Evolutionary conservation across 92 coral and sea anemone genomes (phyloP), one percentile per base, ranked within the genome.

Genomic region (Epizoanthus scotinus): DNA sequence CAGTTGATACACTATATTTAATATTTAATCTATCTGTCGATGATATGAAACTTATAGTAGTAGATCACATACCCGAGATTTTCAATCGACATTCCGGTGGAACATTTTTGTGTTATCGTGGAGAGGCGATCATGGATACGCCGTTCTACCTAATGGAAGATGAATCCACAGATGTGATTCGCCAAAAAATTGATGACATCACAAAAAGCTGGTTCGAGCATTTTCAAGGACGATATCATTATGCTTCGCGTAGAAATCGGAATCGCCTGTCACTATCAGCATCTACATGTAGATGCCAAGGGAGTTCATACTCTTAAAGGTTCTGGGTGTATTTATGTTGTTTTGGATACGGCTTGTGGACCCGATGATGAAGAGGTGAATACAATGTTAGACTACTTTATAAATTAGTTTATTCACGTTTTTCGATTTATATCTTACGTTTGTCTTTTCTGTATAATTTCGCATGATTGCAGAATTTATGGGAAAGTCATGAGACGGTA

Each of bases 281-380:
- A 42, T 28, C 83, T 61, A 28, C 19, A 78, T 21, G 6, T 78
- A 27, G 83, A 78, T 52, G 73, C 73, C 18, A 63, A 63, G 70
- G 83, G 71, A 4, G 73, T 78, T 14, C 49, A 36, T 9, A 78
- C 83, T 4, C 73, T 78, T 10, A 78, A 78, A 64, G 83, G 83
- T 19, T 49, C 72, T 78, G 83, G 83, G 40, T 18, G 63, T n/a
- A 61, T 78, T 6, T 78, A 78, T 24, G 20, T 42, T 7, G 73
- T 78, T 15, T 29, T 78, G 73, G 73, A 78, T 24, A 50, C 68
- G 42, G 15, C 61, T 2, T 24, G 52, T n/a, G 49, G 49, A 19
- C 73, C 61, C 6, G 73, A 40, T 40, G 44, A 40, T 40, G 44
- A 40, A 40, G 44, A 40, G 44, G 44, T 40, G 44, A 40, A 9